Conservation (phyloP, 2,113 vertebrate species). For the Menidia beryllina region DNA sequence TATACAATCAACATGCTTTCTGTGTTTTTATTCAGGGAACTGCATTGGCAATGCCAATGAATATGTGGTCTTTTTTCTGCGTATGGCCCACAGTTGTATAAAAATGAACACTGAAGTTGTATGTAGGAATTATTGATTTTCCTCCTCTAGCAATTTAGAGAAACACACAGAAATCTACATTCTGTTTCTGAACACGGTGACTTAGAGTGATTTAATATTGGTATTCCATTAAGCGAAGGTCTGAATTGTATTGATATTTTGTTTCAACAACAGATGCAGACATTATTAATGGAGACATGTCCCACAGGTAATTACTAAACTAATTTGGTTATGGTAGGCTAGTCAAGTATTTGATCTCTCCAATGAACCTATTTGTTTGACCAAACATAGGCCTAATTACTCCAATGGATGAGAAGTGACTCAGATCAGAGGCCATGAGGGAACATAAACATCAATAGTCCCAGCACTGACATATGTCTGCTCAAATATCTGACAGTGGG, state of each 20-base stretch:
- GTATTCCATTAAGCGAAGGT: conserved; percentile 61
- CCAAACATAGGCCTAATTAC: conserved; percentile 56
- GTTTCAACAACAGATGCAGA: conserved; percentile 60
- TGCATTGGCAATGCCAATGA: background rate
- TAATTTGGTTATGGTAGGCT: conserved; percentile 73
- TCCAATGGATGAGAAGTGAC: conserved; percentile 31
- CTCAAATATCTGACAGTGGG: background rate
- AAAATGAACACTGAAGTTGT: conserved; percentile 24
- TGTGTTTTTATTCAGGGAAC: conserved; percentile 26
- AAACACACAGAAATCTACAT: conserved; percentile 22
- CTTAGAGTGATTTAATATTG: conserved; percentile 44
- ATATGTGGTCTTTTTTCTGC: conserved; percentile 5
- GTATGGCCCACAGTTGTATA: background rate
- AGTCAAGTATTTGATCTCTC: conserved; percentile 66
- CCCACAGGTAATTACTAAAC: conserved; percentile 69
- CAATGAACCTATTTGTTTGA: conserved; percentile 70
- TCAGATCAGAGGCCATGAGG: conserved; percentile 42
- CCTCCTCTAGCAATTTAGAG: conserved; percentile 5
- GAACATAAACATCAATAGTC: conserved; percentile 31
- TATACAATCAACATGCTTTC: conserved; percentile 47
- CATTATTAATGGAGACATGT: conserved; percentile 74
- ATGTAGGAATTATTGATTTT: background rate
- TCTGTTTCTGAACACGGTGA: conserved; percentile 9
- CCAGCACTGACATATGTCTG: background rate
- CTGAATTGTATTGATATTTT: conserved; percentile 68